These are phyloP conservation scores for Gari tellinella DNA, from an alignment of 2,888 invertebrate species.

Conservation along the genomic window DNA sequence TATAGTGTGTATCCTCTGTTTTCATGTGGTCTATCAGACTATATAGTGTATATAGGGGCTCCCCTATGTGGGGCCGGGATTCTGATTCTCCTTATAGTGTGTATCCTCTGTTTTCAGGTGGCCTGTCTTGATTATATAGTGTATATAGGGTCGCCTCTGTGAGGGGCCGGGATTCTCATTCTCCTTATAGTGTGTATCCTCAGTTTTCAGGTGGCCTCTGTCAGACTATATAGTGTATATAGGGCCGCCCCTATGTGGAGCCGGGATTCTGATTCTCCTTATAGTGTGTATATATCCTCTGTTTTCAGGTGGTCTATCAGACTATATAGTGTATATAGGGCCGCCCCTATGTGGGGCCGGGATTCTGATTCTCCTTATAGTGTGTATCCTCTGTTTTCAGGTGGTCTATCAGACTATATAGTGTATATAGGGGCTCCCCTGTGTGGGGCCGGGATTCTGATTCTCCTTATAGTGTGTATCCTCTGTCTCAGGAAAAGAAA, in stretches of 20 bases:
- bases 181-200: background rate
- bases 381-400: slow-evolving; percentile 49
- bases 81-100: slow-evolving; percentile 59
- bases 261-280: slow-evolving; percentile 62
- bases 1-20: slow-evolving; percentile 50
- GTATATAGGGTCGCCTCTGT: too few species aligned
- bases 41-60: slow-evolving; percentile 58
- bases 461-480: slow-evolving; percentile 62
- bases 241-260: slow-evolving; percentile 64
- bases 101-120: slow-evolving; percentile 58
- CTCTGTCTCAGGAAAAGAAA: slow-evolving; percentile 60
- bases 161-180: too few species aligned
- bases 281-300: slow-evolving; percentile 40
- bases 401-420: slow-evolving; percentile 49
- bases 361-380: slow-evolving; percentile 61
- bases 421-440: slow-evolving; percentile 64
- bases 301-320: slow-evolving; percentile 51
- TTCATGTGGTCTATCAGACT: slow-evolving; percentile 51
- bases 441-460: slow-evolving; percentile 59
- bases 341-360: slow-evolving; percentile 63
- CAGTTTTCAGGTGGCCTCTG: slow-evolving; percentile 50
- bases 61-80: slow-evolving; percentile 64
- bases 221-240: slow-evolving; percentile 56
- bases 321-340: slow-evolving; percentile 60
- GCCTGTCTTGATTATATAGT: too few species aligned